phyloP scores from a whole-genome alignment of 2,113 vertebrate genomes.

The Xyrauchen texanus region DNA sequence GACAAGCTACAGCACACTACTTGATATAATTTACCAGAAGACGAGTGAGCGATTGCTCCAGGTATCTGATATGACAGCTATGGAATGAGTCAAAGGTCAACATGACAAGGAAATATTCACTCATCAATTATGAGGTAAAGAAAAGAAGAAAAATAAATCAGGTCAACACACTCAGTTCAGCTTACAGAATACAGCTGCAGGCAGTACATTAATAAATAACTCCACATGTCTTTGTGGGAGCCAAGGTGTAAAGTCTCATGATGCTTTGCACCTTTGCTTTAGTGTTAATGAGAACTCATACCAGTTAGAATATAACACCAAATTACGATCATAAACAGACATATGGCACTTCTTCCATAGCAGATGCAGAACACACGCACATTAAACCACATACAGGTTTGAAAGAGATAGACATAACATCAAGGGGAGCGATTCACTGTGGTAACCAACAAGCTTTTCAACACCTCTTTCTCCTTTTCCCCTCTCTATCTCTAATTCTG shows the following conservation, averaged over 20 bases:
- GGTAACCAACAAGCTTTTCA: not conserved
- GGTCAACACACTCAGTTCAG: not conserved
- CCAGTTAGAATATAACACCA: not conserved
- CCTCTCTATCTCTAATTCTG: not conserved
- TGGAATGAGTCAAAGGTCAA: not conserved
- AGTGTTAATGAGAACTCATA: constrained; percentile 11
- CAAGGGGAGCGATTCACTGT: too few species aligned
- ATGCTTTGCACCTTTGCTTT: constrained; percentile 10
- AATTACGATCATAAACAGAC: not conserved
- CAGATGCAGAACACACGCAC: too few species aligned
- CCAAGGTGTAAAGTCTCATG: not conserved
- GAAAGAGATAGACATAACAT: too few species aligned
- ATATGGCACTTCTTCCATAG: too few species aligned
- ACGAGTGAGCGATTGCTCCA: not conserved
- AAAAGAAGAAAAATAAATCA: not conserved
- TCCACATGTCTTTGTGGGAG: not conserved
- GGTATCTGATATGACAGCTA: not conserved
- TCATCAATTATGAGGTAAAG: not conserved
- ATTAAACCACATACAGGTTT: too few species aligned
- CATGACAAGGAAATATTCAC: not conserved
- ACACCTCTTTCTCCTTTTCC: not conserved
- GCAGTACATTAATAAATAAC: not conserved
- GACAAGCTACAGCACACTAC: not conserved
- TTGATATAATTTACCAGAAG: not conserved
- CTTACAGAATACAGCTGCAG: not conserved